Evolutionary conservation across 2,113 vertebrate species (phyloP).

Genomic region (Procavia capensis): DNA sequence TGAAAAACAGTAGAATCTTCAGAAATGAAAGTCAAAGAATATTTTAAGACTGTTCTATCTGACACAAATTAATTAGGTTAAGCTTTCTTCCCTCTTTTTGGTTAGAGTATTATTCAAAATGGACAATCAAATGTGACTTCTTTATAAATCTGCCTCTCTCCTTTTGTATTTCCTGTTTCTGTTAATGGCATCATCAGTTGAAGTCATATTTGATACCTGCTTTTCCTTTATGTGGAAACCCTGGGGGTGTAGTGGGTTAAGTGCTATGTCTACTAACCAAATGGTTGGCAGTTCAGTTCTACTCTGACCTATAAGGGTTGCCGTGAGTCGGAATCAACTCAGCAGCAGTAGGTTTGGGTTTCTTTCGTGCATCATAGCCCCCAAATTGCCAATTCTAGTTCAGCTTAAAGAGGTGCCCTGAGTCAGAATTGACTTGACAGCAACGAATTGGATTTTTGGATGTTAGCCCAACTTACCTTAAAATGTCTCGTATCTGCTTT

Average conservation of each 20-base stretch:
- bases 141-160: neutral
- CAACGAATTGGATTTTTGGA: too few relatives aligned
- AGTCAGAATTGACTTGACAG: too few relatives aligned
- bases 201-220: neutral
- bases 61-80: slow-evolving; percentile 38
- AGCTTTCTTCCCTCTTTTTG: slow-evolving; percentile 9
- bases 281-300: too few relatives aligned
- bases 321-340: too few relatives aligned
- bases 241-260: too few relatives aligned
- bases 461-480: neutral
- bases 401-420: neutral
- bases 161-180: slow-evolving; percentile 8
- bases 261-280: too few relatives aligned
- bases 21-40: slow-evolving; percentile 58
- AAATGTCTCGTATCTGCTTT: slow-evolving; percentile 14
- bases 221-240: too few relatives aligned
- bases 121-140: neutral
- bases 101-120: neutral
- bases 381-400: neutral
- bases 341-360: too few relatives aligned
- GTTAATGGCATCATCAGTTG: neutral
- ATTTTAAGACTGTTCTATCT: slow-evolving; percentile 29
- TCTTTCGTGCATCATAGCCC: neutral
- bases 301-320: too few relatives aligned
- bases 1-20: slow-evolving; percentile 45